These are phyloP conservation scores for Sphaerophoria rueppellii DNA, from an alignment of 2,888 invertebrate species.

Conservation along the genomic window DNA sequence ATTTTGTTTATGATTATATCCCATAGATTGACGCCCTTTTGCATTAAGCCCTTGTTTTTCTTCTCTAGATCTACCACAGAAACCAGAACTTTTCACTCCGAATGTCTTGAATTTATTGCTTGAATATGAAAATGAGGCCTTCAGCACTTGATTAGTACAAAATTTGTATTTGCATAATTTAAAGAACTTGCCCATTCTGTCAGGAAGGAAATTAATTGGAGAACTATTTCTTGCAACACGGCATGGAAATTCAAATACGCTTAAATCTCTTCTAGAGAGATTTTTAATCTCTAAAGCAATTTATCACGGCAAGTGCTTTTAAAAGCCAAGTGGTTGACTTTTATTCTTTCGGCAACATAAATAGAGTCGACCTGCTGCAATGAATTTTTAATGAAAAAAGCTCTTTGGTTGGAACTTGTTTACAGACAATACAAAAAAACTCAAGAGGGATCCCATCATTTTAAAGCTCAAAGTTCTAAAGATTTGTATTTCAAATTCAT, in stretches of 20 bases:
- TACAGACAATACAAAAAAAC: background rate
- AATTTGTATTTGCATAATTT: conserved; percentile 30
- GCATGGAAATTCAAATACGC: conserved; percentile 3
- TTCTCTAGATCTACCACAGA: background rate
- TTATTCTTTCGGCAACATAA: background rate
- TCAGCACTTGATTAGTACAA: conserved; percentile 37
- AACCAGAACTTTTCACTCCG: background rate
- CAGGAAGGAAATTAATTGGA: conserved; percentile 10
- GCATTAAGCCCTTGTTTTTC: background rate
- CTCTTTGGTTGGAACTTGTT: background rate
- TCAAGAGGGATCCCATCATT: too few relatives aligned
- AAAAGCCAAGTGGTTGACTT: conserved; percentile 4
- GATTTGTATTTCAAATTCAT: too few relatives aligned
- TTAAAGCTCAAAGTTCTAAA: too few relatives aligned
- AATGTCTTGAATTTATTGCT: conserved; percentile 24
- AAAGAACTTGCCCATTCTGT: background rate
- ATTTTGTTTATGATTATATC: conserved; percentile 22
- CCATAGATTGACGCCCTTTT: conserved; percentile 30
- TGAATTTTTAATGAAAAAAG: background rate
- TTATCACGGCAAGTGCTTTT: conserved; percentile 4
- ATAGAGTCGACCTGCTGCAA: background rate
- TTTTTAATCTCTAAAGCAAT: conserved; percentile 20
- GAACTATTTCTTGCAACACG: conserved; percentile 1
- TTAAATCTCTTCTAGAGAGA: conserved; percentile 2
- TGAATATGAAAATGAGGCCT: conserved; percentile 43